phyloP scores from a whole-genome alignment of 64 coral and sea anemone species.

The Platygyra sinensis region DNA sequence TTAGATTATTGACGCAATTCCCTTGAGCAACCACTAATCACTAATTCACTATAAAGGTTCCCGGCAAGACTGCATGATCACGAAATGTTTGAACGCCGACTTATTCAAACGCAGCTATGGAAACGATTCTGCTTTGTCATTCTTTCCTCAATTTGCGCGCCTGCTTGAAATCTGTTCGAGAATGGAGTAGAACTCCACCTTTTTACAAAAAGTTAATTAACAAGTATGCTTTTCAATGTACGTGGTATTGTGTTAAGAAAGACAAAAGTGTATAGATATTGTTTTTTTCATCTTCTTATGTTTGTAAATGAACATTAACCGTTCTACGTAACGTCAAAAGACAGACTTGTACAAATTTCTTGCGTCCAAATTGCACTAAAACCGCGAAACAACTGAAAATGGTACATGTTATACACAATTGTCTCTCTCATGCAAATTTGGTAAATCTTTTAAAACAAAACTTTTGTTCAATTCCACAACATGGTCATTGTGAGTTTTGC shows the following conservation, averaged over 20 bases:
- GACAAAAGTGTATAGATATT: background rate
- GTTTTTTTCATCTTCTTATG: background rate
- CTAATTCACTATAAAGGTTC: background rate
- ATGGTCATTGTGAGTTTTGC: background rate
- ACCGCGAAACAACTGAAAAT: background rate
- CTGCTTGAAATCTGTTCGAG: background rate
- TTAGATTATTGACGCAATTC: constrained; percentile 30
- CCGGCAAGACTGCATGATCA: background rate
- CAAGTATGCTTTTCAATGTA: background rate
- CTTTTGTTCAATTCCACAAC: background rate
- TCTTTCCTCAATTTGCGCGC: background rate
- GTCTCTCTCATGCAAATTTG: constrained; percentile 4
- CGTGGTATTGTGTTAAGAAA: background rate
- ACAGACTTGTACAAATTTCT: background rate
- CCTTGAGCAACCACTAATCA: background rate
- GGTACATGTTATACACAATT: background rate
- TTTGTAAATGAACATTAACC: too few relatives aligned
- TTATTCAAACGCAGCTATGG: too few relatives aligned
- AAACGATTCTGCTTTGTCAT: too few relatives aligned
- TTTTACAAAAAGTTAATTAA: background rate
- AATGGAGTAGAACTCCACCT: background rate
- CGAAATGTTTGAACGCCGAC: background rate
- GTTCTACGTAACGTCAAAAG: background rate
- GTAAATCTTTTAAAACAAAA: background rate
- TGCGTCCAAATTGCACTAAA: background rate